Evolutionary conservation across 2,888 invertebrate species (phyloP).

Genomic region (Machimus rusticus): DNA sequence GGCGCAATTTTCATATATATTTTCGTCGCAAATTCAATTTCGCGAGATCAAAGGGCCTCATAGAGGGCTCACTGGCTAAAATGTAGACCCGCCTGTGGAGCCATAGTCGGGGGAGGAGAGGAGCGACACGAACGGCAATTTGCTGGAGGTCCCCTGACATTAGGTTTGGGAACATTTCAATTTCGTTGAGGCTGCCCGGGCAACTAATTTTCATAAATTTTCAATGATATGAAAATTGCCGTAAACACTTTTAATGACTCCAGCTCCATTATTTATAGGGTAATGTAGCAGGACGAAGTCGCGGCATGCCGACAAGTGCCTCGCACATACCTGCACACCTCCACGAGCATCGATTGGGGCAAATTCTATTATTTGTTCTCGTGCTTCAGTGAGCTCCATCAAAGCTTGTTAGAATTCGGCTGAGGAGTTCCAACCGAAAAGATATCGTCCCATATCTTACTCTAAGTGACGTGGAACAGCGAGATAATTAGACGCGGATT

Average conservation of each 20-base stretch:
- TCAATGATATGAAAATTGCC: constrained; percentile 30
- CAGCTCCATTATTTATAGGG: neutral
- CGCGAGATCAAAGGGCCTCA: constrained; percentile 7
- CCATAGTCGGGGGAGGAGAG: neutral
- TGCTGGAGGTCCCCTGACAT: neutral
- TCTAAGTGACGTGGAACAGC: neutral
- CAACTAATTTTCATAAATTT: constrained; percentile 33
- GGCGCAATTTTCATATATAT: constrained; percentile 7
- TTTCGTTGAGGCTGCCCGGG: constrained; percentile 23
- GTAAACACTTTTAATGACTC: constrained; percentile 16
- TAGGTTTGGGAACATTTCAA: constrained; percentile 11
- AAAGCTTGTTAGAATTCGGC: neutral
- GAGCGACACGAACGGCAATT: neutral
- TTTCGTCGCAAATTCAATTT: constrained; percentile 13
- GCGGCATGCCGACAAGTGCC: neutral
- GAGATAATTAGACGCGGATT: neutral
- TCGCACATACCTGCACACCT: neutral
- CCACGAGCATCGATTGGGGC: neutral
- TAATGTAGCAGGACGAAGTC: neutral
- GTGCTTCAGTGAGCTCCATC: neutral
- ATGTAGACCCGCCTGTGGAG: neutral
- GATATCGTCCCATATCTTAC: neutral
- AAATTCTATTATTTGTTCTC: neutral
- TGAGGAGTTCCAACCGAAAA: neutral
- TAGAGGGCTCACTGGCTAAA: neutral